These are phyloP conservation scores for Murina feae DNA, from an alignment of 2,113 vertebrate species.

Conservation along the genomic window DNA sequence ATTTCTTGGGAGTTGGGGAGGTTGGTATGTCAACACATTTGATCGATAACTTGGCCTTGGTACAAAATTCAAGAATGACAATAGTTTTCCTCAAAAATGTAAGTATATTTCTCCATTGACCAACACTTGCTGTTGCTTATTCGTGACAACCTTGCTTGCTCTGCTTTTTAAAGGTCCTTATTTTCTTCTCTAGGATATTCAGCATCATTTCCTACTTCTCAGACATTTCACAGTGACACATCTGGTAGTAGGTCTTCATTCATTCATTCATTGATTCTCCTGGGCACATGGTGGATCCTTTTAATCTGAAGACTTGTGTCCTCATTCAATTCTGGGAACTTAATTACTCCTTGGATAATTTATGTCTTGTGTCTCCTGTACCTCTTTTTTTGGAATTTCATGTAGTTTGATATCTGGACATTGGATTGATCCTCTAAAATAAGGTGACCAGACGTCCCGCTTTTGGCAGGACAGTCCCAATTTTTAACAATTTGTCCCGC, in stretches of 20 bases:
- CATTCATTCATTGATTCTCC: neutral
- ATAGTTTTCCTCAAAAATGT: neutral
- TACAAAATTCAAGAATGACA: constrained; percentile 5
- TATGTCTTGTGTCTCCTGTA: neutral
- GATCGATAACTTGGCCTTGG: neutral
- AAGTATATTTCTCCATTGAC: neutral
- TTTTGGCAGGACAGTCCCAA: too few relatives aligned
- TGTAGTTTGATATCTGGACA: neutral
- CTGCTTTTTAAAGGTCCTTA: neutral
- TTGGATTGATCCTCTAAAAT: neutral
- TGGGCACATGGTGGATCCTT: neutral
- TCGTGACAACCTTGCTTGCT: neutral
- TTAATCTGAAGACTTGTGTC: neutral
- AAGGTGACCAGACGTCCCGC: too few relatives aligned
- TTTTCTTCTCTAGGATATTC: neutral
- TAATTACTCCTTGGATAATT: neutral
- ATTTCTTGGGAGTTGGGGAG: neutral
- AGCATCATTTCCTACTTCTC: neutral
- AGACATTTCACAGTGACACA: neutral
- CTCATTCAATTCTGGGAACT: neutral
- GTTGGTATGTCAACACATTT: neutral
- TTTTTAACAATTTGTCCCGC: too few relatives aligned
- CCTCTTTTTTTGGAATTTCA: neutral
- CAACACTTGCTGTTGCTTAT: neutral
- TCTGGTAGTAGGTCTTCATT: neutral